These are phyloP conservation scores for Lottia scabra DNA, from an alignment of 2,888 invertebrate species.

Conservation along the genomic window DNA sequence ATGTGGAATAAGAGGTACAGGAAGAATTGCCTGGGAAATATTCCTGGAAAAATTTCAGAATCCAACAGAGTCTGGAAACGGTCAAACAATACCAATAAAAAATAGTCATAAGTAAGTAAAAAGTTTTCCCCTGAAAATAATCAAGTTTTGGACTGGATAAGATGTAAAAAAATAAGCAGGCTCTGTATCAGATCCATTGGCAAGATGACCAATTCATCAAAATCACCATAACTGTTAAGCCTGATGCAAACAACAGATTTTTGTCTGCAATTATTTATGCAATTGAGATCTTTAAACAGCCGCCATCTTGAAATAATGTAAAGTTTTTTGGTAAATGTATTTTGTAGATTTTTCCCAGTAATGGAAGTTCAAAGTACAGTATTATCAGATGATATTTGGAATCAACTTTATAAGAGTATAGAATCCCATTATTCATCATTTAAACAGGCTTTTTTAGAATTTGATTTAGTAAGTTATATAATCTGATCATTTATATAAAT, in stretches of 20 bases:
- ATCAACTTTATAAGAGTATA: slow-evolving; percentile 60
- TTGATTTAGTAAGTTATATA: slow-evolving; percentile 58
- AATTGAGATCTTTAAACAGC: too few species aligned
- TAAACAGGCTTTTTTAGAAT: slow-evolving; percentile 64
- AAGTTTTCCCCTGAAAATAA: too few species aligned
- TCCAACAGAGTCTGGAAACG: slow-evolving; percentile 58
- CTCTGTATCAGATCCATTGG: too few species aligned
- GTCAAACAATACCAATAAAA: slow-evolving; percentile 65
- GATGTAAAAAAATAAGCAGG: too few species aligned
- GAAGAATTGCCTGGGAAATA: slow-evolving; percentile 63
- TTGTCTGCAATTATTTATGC: too few species aligned
- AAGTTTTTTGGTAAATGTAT: neutral
- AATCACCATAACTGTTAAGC: too few species aligned
- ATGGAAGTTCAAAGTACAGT: slow-evolving; percentile 52
- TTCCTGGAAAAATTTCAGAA: slow-evolving; percentile 67
- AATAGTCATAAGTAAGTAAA: slow-evolving; percentile 61
- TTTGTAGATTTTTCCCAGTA: slow-evolving; percentile 58
- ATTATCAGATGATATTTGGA: slow-evolving; percentile 55
- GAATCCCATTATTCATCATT: slow-evolving; percentile 57
- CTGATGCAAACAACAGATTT: too few species aligned
- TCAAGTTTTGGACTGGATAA: too few species aligned
- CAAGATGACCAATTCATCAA: too few species aligned
- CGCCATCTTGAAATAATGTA: too few species aligned
- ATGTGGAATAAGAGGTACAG: slow-evolving; percentile 59
- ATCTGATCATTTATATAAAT: too few species aligned